phyloP scores from a whole-genome alignment of 2,113 vertebrate species.

The Picathartes gymnocephalus region DNA sequence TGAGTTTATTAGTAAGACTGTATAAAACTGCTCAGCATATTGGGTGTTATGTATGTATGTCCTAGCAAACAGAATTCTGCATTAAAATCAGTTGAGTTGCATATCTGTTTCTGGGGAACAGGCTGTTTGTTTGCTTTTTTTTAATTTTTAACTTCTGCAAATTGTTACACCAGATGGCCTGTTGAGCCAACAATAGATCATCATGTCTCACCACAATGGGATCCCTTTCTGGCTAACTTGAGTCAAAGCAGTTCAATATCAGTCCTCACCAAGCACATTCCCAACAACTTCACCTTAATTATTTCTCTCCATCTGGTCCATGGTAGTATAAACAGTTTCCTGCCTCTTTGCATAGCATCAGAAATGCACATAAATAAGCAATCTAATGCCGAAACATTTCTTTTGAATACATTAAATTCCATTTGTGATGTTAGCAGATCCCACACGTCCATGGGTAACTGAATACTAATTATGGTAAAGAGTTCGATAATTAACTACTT shows the following conservation, averaged over 20 bases:
- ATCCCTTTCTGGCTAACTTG: background rate
- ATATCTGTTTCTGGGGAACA: background rate
- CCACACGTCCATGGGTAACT: background rate
- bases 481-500: background rate
- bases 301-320: background rate
- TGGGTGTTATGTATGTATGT: background rate
- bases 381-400: background rate
- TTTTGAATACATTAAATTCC: background rate
- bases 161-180: constrained; percentile 31
- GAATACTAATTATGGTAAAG: background rate
- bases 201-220: background rate
- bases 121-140: background rate
- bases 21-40: background rate
- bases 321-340: background rate
- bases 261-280: background rate
- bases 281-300: background rate
- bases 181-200: constrained; percentile 36
- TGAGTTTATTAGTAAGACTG: background rate
- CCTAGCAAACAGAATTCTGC: background rate
- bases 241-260: background rate
- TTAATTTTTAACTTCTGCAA: background rate
- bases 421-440: background rate
- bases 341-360: background rate
- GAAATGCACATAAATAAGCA: background rate
- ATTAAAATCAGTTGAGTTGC: background rate